Base-by-base conservation (phyloP, 2,888 invertebrate genomes). In the Tubulanus polymorphus region DNA sequence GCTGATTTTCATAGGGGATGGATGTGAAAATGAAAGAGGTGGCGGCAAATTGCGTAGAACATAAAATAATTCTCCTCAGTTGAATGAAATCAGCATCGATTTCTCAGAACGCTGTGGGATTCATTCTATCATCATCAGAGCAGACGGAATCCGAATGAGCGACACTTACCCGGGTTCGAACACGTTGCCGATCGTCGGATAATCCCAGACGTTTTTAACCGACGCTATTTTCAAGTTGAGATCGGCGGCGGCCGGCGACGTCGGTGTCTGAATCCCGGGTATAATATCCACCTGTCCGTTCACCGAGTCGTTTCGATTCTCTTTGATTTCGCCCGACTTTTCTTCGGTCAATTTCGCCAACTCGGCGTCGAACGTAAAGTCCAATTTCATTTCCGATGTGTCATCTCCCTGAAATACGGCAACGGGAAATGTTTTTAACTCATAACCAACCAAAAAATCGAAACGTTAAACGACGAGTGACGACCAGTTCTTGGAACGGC, bases 191-290 rank as follows among this genome's bases (percentile, higher is more conserved):
- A 49, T 62, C n/a, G n/a, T n/a, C n/a, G n/a, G n/a, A n/a, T n/a
- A n/a, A n/a, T 78, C 79, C 80, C 80, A 80, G 18, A 85, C 85
- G 67, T 89, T 91, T 80, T 94, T 94, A 46, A 93, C 93, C 62
- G 92, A 91, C 35, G 92, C 92, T 68, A 94, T 93, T 82, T 94
- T 94, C 81, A 91, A 86, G 81, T 92, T 92, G 64, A 94, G 85
- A 79, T 94, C 94, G 37, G 92, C 92, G 37, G 91, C 89, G 62
- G 89, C 86, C 20, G 88, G 87, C 1, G 74, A 74, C 2, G 72
- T 69, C 2, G 73, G 71, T 5, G 66, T 65, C 6, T 8, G 25
- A 18, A 20, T 51, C 32, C 41, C 37, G 27, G 5, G 18, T 27
- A 20, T 37, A 29, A 18, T 54, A 37, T 50, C 55, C 23, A 59